Conservation (phyloP, 2,888 invertebrate genomes). For the Cheilosia pagana region DNA sequence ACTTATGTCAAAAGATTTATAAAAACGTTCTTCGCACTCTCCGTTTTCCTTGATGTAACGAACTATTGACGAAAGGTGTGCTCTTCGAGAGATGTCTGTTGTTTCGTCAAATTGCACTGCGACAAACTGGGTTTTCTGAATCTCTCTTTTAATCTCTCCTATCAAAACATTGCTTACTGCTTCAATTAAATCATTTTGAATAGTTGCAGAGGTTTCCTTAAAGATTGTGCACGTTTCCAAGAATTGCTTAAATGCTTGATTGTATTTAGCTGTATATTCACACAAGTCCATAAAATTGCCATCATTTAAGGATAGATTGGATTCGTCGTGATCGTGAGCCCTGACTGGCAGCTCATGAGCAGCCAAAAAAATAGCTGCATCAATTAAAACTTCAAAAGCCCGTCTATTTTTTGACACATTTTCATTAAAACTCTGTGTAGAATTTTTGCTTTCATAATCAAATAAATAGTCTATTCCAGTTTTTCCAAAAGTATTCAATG, state of each 20-base stretch:
- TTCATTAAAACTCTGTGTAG: constrained; percentile 32
- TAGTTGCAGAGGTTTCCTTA: constrained; percentile 42
- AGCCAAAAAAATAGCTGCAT: constrained; percentile 52
- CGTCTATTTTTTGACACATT: constrained; percentile 46
- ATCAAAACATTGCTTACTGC: constrained; percentile 41
- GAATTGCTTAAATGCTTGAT: constrained; percentile 23
- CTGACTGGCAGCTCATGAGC: constrained; percentile 52
- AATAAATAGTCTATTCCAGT: constrained; percentile 1
- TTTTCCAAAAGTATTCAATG: constrained; percentile 21
- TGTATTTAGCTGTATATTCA: too few species aligned
- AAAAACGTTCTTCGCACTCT: constrained; percentile 34
- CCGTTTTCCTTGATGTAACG: constrained; percentile 26
- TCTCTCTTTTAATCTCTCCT: constrained; percentile 32
- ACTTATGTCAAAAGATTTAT: constrained; percentile 28
- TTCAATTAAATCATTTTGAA: constrained; percentile 55
- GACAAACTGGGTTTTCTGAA: constrained; percentile 33
- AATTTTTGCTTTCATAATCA: constrained; percentile 39
- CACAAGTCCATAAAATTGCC: neutral
- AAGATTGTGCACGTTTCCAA: constrained; percentile 37
- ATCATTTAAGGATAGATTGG: constrained; percentile 29
- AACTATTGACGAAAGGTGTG: constrained; percentile 46
- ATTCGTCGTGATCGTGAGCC: constrained; percentile 48
- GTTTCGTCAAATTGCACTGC: neutral
- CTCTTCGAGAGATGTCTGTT: constrained; percentile 43
- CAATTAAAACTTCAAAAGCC: constrained; percentile 48